Conservation (phyloP, 2,888 invertebrate species). For the Abrostola triplasia region DNA sequence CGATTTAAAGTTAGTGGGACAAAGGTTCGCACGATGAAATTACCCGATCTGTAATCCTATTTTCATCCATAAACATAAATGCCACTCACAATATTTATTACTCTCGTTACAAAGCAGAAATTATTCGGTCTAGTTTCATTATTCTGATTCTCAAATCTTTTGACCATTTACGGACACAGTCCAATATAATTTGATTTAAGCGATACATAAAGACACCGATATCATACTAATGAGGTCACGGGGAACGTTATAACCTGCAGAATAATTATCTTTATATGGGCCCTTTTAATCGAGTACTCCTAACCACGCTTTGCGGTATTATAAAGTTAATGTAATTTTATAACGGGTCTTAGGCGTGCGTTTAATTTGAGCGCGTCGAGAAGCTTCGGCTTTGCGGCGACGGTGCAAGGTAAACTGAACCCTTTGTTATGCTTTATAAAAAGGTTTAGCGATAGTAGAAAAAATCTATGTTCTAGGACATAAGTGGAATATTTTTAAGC, state of each 20-base stretch:
- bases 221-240: slow-evolving; percentile 57
- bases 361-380: slow-evolving; percentile 69
- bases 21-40: too few species aligned
- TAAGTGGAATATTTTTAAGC: too few species aligned
- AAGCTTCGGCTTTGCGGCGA: slow-evolving; percentile 44
- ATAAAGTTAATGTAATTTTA: slow-evolving; percentile 75
- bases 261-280: slow-evolving; percentile 76
- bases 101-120: slow-evolving; percentile 20
- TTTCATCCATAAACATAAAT: too few species aligned
- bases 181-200: slow-evolving; percentile 42
- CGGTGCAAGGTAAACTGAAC: slow-evolving; percentile 27
- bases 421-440: slow-evolving; percentile 28
- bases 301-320: slow-evolving; percentile 69
- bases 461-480: not conserved
- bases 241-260: slow-evolving; percentile 62
- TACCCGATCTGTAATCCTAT: too few species aligned
- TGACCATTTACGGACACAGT: slow-evolving; percentile 2
- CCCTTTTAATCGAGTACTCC: slow-evolving; percentile 73
- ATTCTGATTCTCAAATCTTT: slow-evolving; percentile 7
- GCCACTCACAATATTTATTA: too few species aligned
- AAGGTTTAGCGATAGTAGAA: slow-evolving; percentile 24
- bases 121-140: too few species aligned
- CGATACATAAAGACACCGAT: slow-evolving; percentile 42
- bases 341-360: slow-evolving; percentile 68
- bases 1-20: too few species aligned